Conservation (phyloP, 2,113 vertebrate species). For the Myodes glareolus region DNA sequence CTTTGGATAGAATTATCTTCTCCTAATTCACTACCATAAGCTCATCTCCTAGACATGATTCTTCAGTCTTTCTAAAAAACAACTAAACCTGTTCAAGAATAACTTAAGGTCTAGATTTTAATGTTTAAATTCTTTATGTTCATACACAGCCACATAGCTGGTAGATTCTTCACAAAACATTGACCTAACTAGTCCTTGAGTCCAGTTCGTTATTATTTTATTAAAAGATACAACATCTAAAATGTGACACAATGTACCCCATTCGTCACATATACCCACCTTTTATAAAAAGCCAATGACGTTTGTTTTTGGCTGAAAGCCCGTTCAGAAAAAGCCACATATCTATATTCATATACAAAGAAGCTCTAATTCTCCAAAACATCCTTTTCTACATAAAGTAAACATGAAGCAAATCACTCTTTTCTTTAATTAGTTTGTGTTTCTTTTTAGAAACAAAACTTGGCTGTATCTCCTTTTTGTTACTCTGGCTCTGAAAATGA, state of each 20-base stretch:
- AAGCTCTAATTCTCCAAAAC: conserved; percentile 30
- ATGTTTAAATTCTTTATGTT: conserved; percentile 32
- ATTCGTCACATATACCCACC: conserved; percentile 40
- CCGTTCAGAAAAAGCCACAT: conserved; percentile 6
- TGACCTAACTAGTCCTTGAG: conserved; percentile 38
- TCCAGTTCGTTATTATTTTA: conserved; percentile 50
- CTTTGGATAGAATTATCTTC: background rate
- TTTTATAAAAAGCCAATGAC: conserved; percentile 56
- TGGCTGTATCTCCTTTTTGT: conserved; percentile 1
- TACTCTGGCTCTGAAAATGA: conserved; percentile 10
- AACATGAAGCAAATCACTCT: conserved; percentile 13
- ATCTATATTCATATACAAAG: conserved; percentile 22
- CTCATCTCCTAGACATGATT: conserved; percentile 11
- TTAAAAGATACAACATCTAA: conserved; percentile 61
- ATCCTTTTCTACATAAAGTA: conserved; percentile 36
- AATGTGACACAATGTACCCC: conserved; percentile 61
- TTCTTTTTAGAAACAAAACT: background rate
- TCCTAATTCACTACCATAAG: background rate
- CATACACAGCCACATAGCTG: conserved; percentile 13
- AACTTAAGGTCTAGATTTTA: conserved; percentile 39
- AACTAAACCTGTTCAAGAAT: conserved; percentile 41
- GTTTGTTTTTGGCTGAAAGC: conserved; percentile 32
- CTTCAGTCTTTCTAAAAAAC: conserved; percentile 52
- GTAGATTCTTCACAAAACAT: conserved; percentile 57
- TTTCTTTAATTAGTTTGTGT: background rate